These are phyloP conservation scores for Daktulosphaira vitifoliae DNA, from an alignment of 1,140 invertebrate species.

Conservation along the genomic window DNA sequence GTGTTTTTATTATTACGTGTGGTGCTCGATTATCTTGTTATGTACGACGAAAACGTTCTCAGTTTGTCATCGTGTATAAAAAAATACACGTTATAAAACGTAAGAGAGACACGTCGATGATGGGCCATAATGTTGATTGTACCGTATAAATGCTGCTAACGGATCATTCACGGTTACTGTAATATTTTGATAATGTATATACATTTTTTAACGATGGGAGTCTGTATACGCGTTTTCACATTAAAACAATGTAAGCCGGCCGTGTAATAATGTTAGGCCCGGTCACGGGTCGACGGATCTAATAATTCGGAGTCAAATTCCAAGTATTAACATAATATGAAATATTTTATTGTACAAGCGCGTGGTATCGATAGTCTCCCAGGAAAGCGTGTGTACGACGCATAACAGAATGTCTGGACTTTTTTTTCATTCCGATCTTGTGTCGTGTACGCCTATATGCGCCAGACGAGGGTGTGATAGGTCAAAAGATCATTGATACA, in stretches of 20 bases:
- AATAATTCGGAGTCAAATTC: conserved; percentile 20
- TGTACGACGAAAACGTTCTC: conserved; percentile 10
- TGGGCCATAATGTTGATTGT: too few species aligned
- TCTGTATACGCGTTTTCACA: not conserved
- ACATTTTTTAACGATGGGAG: not conserved
- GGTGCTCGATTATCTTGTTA: conserved; percentile 32
- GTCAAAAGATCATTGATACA: too few species aligned
- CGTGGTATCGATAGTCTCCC: not conserved
- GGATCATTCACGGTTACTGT: conserved; percentile 19
- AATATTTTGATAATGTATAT: not conserved
- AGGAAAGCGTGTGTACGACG: too few species aligned
- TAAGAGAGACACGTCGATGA: too few species aligned
- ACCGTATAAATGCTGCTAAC: too few species aligned
- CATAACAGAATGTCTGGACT: too few species aligned
- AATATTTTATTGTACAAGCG: not conserved
- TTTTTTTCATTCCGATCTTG: too few species aligned
- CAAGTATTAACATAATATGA: not conserved
- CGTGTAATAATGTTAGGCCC: not conserved
- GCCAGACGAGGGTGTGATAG: too few species aligned
- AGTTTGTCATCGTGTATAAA: conserved; percentile 22
- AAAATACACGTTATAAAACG: too few species aligned
- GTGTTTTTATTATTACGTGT: conserved; percentile 8
- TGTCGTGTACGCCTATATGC: too few species aligned
- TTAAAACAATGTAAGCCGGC: conserved; percentile 27
- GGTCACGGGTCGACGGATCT: conserved; percentile 13